These are phyloP conservation scores for Isoperla grammatica DNA, from an alignment of 2,888 invertebrate genomes.

Conservation along the genomic window DNA sequence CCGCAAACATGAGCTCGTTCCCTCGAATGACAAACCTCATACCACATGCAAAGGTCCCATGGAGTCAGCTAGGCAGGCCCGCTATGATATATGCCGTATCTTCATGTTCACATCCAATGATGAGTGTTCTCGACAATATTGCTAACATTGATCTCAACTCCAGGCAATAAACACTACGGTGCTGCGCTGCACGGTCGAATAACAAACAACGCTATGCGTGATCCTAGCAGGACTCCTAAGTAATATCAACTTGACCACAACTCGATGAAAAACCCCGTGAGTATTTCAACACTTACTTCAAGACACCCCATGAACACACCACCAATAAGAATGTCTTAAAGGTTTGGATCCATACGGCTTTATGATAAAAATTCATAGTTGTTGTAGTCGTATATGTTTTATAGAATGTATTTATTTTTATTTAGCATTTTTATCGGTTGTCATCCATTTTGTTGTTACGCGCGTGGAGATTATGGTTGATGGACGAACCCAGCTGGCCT, in stretches of 20 bases:
- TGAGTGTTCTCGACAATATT: conserved; percentile 12
- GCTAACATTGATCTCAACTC: conserved; percentile 8
- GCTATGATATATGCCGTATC: conserved; percentile 1
- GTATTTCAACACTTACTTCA: background rate
- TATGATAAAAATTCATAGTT: conserved; percentile 9
- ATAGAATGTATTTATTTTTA: conserved; percentile 6
- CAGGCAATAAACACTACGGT: background rate
- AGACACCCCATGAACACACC: background rate
- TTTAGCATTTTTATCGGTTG: conserved; percentile 13
- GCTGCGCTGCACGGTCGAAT: background rate
- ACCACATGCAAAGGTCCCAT: too few species aligned
- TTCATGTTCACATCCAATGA: conserved; percentile 12
- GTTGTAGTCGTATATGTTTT: conserved; percentile 7
- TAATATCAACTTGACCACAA: conserved; percentile 3
- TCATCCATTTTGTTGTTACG: conserved; percentile 3
- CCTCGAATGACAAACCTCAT: too few species aligned
- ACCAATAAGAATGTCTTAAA: background rate
- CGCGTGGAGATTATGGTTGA: too few species aligned
- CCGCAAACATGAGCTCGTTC: too few species aligned
- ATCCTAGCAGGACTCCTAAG: conserved; percentile 2
- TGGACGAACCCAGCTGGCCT: too few species aligned
- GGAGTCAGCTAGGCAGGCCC: background rate
- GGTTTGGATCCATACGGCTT: conserved; percentile 3
- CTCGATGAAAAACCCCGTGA: background rate
- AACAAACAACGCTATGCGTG: conserved; percentile 4